These are phyloP conservation scores for Promerops cafer DNA, from an alignment of 2,113 vertebrate genomes.

Conservation along the genomic window DNA sequence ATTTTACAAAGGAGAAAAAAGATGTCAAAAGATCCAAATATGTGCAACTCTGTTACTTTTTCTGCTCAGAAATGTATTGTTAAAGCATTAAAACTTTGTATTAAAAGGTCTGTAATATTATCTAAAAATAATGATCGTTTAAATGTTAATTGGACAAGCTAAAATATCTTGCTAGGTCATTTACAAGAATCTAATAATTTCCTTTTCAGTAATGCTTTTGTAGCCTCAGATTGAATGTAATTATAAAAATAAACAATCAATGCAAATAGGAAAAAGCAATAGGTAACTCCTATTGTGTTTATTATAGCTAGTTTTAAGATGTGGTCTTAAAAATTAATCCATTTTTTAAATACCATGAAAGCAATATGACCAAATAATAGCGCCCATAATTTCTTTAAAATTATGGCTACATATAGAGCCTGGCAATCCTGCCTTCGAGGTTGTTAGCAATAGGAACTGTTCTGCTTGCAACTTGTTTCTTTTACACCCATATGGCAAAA, in stretches of 20 bases:
- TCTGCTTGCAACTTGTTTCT: not conserved
- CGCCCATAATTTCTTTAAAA: not conserved
- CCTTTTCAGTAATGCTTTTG: not conserved
- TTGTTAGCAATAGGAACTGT: not conserved
- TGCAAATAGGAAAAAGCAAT: not conserved
- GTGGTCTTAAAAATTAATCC: not conserved
- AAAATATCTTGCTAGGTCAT: not conserved
- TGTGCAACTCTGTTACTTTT: not conserved
- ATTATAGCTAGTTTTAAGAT: not conserved
- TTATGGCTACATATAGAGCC: not conserved
- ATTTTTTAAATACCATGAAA: not conserved
- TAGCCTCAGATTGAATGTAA: not conserved
- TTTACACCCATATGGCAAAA: slow-evolving; percentile 7
- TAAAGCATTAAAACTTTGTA: slow-evolving; percentile 39
- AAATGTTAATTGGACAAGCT: not conserved
- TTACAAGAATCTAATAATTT: slow-evolving; percentile 12
- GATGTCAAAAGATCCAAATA: not conserved
- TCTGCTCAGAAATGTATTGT: not conserved
- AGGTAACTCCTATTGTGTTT: not conserved
- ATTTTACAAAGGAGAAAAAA: not conserved
- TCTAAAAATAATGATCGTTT: slow-evolving; percentile 44
- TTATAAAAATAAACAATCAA: slow-evolving; percentile 18
- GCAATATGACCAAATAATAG: not conserved
- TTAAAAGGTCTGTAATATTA: slow-evolving; percentile 48
- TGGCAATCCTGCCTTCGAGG: not conserved